Percentiles rank a stretch among this genome's conserved stretches.
Conservation (phyloP, 2,113 vertebrate genomes). For the Menura novaehollandiae region DNA sequence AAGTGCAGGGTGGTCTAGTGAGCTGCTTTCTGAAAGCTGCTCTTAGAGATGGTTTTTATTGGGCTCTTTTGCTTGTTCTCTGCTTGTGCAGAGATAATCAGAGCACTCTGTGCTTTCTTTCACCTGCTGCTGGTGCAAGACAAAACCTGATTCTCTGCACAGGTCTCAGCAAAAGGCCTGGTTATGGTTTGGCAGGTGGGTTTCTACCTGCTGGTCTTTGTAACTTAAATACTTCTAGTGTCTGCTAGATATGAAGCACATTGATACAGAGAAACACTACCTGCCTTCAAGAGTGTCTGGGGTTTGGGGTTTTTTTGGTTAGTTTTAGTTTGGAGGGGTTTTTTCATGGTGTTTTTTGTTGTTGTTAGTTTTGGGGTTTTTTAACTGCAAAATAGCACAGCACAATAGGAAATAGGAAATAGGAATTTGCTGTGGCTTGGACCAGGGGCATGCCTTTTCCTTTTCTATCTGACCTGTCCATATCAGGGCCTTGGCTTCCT, state of each 20-base stretch:
- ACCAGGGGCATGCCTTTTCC: background rate
- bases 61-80: background rate
- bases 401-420: too few relatives aligned
- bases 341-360: background rate
- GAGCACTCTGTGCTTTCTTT: background rate
- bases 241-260: background rate
- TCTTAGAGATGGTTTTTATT: background rate
- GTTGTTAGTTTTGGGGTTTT: background rate
- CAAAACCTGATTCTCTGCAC: background rate
- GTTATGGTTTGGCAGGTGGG: background rate
- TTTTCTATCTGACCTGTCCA: background rate
- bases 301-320: fast-evolving
- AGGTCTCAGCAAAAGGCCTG: background rate
- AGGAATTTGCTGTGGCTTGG: background rate
- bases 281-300: background rate
- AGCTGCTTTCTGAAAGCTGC: background rate
- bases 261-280: background rate
- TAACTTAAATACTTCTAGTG: background rate
- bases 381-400: background rate
- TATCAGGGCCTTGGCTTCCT: background rate
- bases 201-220: background rate
- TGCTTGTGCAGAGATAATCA: background rate
- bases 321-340: background rate
- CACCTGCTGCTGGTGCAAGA: background rate
- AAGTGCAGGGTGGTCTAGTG: background rate